These are phyloP conservation scores for pig (Sus scrofa) DNA, from an alignment of 2,113 vertebrate genomes.

Conservation along the genomic window DNA sequence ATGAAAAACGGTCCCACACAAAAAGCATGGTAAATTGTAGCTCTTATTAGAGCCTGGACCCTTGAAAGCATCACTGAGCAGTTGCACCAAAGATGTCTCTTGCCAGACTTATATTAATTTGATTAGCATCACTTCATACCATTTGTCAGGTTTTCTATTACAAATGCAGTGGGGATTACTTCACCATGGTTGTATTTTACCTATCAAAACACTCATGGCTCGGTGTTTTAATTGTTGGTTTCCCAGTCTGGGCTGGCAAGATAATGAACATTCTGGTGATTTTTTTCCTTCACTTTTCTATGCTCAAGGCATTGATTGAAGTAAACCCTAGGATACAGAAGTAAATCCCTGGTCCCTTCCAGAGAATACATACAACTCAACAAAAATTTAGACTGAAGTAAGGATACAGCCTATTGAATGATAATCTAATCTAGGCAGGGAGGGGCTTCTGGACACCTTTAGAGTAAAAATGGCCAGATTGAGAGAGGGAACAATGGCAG, in stretches of 20 bases:
- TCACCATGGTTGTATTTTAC: not conserved
- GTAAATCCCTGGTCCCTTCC: not conserved
- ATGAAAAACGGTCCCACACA: not conserved
- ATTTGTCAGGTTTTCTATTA: not conserved
- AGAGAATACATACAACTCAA: not conserved
- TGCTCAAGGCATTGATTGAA: not conserved
- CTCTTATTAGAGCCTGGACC: not conserved
- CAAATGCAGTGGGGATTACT: not conserved
- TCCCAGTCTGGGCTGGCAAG: not conserved
- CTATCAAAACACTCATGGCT: not conserved
- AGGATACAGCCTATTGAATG: not conserved
- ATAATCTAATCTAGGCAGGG: not conserved
- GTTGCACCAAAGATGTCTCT: not conserved
- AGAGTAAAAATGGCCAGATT: not conserved
- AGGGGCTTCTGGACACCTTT: not conserved
- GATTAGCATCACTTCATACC: not conserved
- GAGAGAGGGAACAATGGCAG: not conserved
- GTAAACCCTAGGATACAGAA: not conserved
- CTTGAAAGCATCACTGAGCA: not conserved
- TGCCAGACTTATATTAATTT: too few relatives aligned
- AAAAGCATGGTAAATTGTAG: not conserved
- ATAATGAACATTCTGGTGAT: not conserved
- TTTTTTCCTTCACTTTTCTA: not conserved
- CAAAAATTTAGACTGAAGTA: not conserved
- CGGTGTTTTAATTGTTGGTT: not conserved